Conservation (phyloP, 1,140 invertebrate genomes). For the Agraylea sexmaculata region DNA sequence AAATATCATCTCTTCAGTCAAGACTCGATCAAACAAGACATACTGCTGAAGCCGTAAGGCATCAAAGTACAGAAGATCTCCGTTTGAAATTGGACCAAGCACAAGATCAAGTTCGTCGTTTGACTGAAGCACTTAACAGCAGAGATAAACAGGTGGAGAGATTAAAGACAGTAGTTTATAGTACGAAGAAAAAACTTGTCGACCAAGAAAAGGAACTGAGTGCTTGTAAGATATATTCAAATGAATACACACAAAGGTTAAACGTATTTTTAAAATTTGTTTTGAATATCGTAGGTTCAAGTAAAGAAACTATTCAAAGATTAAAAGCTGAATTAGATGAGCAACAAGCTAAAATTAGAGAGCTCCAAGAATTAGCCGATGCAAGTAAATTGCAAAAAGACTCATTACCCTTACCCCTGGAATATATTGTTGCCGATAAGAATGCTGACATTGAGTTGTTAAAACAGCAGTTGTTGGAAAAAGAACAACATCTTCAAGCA, state of each 20-base stretch:
- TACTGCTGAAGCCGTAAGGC: constrained; percentile 55
- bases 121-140: constrained; percentile 44
- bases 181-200: constrained; percentile 31
- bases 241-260: background rate
- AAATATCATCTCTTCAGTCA: constrained; percentile 65
- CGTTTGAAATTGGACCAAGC: constrained; percentile 56
- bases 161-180: constrained; percentile 32
- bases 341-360: constrained; percentile 40
- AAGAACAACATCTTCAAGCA: constrained; percentile 34
- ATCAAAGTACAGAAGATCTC: constrained; percentile 51
- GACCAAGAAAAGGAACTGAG: constrained; percentile 45
- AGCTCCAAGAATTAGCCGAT: constrained; percentile 39
- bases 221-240: constrained; percentile 20
- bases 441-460: constrained; percentile 55
- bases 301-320: constrained; percentile 39
- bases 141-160: constrained; percentile 46
- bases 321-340: constrained; percentile 42
- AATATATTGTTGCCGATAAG: constrained; percentile 52
- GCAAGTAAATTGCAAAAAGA: constrained; percentile 20
- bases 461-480: constrained; percentile 39
- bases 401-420: constrained; percentile 44
- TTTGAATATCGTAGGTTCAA: constrained; percentile 11
- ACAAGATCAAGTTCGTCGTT: constrained; percentile 38
- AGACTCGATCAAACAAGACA: constrained; percentile 65
- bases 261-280: constrained; percentile 2